Evolutionary conservation across 92 coral and sea anemone genomes (phyloP).

Genomic region (Actinostola sp.): DNA sequence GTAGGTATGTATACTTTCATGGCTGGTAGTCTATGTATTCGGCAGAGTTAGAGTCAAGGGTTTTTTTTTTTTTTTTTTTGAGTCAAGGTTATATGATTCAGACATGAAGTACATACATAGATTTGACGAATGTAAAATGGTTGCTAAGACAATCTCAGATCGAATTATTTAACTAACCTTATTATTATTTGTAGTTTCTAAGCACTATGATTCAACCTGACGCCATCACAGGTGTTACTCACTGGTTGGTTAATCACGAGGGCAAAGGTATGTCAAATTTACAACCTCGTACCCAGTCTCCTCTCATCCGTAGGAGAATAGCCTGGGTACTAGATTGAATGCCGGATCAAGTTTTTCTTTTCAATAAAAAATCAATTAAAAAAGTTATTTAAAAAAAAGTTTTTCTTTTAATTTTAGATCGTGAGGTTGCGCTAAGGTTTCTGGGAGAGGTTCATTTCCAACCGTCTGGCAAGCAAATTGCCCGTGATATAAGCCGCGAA

Average conservation of each 20-base stretch:
- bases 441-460: conserved; percentile 53
- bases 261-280: conserved; percentile 43
- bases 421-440: conserved; percentile 67
- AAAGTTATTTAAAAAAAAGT: background rate
- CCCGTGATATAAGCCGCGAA: conserved; percentile 25
- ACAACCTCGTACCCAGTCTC: background rate
- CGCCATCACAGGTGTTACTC: conserved; percentile 53
- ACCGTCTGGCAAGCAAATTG: conserved; percentile 13
- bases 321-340: no score
- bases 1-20: no score
- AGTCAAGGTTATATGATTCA: no score
- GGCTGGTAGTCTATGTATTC: no score
- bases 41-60: no score
- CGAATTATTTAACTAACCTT: background rate
- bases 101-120: no score
- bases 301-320: no score
- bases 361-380: background rate
- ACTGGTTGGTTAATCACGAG: conserved; percentile 53
- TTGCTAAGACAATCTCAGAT: background rate
- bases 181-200: conserved; percentile 37
- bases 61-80: no score
- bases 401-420: conserved; percentile 49
- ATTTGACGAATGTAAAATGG: no score
- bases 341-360: background rate
- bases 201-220: conserved; percentile 44